Evolutionary conservation across 2,888 invertebrate species (phyloP), one percentile per base, ranked within the genome.

Genomic region (Scaeva pyrastri): DNA sequence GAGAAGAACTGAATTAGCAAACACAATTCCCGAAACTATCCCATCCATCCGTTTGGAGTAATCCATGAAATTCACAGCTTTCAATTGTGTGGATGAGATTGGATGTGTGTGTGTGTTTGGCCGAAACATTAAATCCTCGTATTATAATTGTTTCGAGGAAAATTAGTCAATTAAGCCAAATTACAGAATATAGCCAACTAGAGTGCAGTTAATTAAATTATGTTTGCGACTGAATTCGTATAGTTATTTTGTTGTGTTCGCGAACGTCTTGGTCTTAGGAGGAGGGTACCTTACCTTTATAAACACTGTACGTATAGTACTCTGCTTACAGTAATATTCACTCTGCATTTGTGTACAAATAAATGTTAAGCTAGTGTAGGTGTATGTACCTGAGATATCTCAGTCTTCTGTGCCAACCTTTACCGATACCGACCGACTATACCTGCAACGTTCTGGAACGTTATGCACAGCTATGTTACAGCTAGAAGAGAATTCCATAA

Each of bases 191-290:
- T 2, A 26, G 6, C 26, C 26, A 85, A 85, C 80, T 80, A 80
- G 80, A 76, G 66, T 75, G 80, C 55, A 85, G 84, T 76, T 85
- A 85, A 85, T 85, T 76, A 80, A 85, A 85, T 85, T 76, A 85
- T 72, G 60, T 80, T 72, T 72, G 66, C 60, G 21, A 55, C 45
- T 70, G 50, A 70, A 62, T 70, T 77, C 39, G 55, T 48, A 36
- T 26, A 45, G 45, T 64, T n/a, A n/a, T 52, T n/a, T n/a, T n/a
- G 43, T 55, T 50, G 58, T 50, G 50, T 16, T 36, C 39, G 39
- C 41, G 62, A 19, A 4, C 56, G 64, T 73, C 79, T 79, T 79
- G 26, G 41, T 14, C n/a, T n/a, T n/a, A 14, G 39, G 21, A 31
- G 6, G 5, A 6, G n/a, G 21, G 8, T 31, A 31, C 31, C n/a